phyloP scores from a whole-genome alignment of 2,888 invertebrate species.

The Athalia circularis region DNA sequence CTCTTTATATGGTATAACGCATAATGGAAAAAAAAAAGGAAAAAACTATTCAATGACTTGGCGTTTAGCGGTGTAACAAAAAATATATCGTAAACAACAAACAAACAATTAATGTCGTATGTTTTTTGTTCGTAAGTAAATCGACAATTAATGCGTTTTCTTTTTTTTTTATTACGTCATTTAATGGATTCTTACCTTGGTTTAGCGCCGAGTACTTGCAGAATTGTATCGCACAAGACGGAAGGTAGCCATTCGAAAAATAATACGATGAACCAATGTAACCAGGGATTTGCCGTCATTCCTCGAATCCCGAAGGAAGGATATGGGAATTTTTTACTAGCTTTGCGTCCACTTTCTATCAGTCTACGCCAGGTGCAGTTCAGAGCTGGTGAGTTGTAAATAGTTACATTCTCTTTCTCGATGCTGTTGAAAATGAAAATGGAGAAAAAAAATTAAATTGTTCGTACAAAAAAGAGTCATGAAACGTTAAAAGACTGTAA shows the following conservation, averaged over 20 bases:
- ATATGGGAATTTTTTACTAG: slow-evolving; percentile 61
- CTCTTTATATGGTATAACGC: too few relatives aligned
- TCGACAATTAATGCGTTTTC: too few relatives aligned
- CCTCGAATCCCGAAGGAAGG: slow-evolving; percentile 67
- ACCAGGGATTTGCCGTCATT: slow-evolving; percentile 59
- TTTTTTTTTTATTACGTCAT: not conserved
- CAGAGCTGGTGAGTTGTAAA: slow-evolving; percentile 60
- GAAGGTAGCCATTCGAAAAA: slow-evolving; percentile 67
- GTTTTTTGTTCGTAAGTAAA: too few relatives aligned
- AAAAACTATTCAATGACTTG: too few relatives aligned
- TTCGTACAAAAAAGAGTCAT: not conserved
- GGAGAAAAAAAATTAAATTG: not conserved
- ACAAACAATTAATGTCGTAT: too few relatives aligned
- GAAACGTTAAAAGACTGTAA: too few relatives aligned
- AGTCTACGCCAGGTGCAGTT: slow-evolving; percentile 65
- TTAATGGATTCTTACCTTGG: slow-evolving; percentile 58
- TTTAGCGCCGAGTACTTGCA: slow-evolving; percentile 58
- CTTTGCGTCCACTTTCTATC: slow-evolving; percentile 59
- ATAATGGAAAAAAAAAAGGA: too few relatives aligned
- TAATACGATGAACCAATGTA: slow-evolving; percentile 62
- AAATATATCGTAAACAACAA: too few relatives aligned
- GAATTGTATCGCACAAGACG: slow-evolving; percentile 61
- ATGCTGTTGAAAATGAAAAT: slow-evolving; percentile 44
- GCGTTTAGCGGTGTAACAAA: too few relatives aligned
- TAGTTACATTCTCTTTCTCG: slow-evolving; percentile 51